A percentile compares a stretch with the other conserved stretches of the same genome.
phyloP scores from a whole-genome alignment of 2,888 invertebrate genomes.

The Cyrtodaria siliqua region DNA sequence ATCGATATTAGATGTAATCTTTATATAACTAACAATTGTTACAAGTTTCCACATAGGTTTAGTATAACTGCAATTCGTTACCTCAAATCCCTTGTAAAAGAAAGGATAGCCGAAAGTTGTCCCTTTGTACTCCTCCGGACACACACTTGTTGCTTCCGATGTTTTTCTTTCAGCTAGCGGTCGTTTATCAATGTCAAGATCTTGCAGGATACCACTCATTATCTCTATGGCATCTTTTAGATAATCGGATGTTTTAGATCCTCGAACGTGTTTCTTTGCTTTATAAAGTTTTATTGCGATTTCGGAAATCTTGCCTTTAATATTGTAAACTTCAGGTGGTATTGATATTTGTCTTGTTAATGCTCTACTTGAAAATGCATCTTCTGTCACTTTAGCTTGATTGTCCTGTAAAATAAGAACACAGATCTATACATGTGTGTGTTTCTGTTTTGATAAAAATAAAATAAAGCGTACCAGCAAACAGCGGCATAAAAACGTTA shows the following conservation, averaged over 20 bases:
- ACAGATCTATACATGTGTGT: too few relatives aligned
- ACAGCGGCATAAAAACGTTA: too few relatives aligned
- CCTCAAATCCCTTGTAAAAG: constrained; percentile 68
- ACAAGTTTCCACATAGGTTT: constrained; percentile 36
- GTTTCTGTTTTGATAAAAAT: too few relatives aligned
- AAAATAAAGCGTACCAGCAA: too few relatives aligned
- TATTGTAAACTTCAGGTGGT: too few relatives aligned
- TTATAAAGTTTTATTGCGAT: constrained; percentile 33
- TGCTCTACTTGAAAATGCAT: too few relatives aligned
- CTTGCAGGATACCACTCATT: constrained; percentile 20
- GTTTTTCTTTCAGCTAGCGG: constrained; percentile 8
- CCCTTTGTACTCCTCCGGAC: constrained; percentile 66
- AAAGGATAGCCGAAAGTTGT: constrained; percentile 64
- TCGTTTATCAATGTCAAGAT: constrained; percentile 21
- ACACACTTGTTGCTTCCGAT: constrained; percentile 40
- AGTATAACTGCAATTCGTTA: constrained; percentile 35
- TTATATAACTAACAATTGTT: constrained; percentile 35
- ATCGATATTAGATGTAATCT: neutral
- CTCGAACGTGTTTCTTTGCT: constrained; percentile 55
- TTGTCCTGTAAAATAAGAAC: too few relatives aligned
- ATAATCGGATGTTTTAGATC: constrained; percentile 52
- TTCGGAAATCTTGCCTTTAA: too few relatives aligned
- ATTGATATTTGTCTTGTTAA: too few relatives aligned
- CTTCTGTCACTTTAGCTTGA: too few relatives aligned
- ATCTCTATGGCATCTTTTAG: constrained; percentile 29